These are phyloP conservation scores for Phocides pigmalion DNA, from an alignment of 1,140 invertebrate species.

Conservation along the genomic window DNA sequence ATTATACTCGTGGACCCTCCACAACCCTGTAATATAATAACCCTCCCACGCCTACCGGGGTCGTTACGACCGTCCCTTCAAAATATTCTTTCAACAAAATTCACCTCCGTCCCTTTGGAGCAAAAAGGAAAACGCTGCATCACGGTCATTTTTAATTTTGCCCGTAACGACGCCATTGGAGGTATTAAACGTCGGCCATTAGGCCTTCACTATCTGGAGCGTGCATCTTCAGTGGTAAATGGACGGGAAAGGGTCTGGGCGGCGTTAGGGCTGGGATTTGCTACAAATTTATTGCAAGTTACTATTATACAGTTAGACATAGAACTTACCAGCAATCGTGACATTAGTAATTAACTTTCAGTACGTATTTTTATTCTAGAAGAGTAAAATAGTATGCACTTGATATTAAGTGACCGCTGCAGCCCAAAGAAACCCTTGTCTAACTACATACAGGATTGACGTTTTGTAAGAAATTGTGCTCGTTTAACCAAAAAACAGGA, in stretches of 20 bases:
- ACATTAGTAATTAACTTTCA: no score
- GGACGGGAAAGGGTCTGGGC: conserved; percentile 49
- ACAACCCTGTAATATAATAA: conserved; percentile 69
- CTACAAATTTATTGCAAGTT: conserved; percentile 13
- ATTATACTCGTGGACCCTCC: conserved; percentile 70
- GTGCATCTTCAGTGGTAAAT: conserved; percentile 68
- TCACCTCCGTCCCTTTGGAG: conserved; percentile 62
- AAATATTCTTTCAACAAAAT: conserved; percentile 78
- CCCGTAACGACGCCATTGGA: conserved; percentile 74
- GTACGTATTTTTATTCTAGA: no score
- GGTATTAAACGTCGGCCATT: conserved; percentile 68
- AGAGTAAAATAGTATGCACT: no score
- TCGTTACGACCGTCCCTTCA: conserved; percentile 66
- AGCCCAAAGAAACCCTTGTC: no score
- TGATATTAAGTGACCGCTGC: no score
- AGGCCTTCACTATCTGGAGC: conserved; percentile 65
- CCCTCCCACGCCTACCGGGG: conserved; percentile 64
- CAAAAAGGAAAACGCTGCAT: conserved; percentile 80
- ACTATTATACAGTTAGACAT: no score
- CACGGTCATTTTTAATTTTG: conserved; percentile 81
- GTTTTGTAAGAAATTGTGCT: no score
- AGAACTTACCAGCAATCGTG: no score
- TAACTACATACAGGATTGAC: no score
- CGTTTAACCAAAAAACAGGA: no score
- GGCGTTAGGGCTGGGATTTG: conserved; percentile 35